Percentiles rank a stretch among this genome's conserved stretches.
These are phyloP conservation scores for Chionis minor DNA, from an alignment of 2,113 vertebrate species.

Conservation along the genomic window DNA sequence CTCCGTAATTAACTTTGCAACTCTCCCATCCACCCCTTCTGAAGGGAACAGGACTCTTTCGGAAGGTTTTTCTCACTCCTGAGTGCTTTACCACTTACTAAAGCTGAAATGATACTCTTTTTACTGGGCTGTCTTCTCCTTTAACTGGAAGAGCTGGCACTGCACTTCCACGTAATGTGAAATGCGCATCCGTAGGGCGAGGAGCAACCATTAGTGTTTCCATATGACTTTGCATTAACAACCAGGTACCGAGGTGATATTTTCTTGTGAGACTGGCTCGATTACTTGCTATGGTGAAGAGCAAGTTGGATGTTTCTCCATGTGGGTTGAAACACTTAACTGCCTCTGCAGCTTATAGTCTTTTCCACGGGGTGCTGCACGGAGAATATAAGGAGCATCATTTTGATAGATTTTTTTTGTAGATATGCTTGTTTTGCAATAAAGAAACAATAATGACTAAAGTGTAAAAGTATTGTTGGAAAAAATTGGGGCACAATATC, in stretches of 20 bases:
- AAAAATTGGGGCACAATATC: rapidly evolving
- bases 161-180: rapidly evolving
- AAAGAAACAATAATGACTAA: background rate
- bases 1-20: rapidly evolving
- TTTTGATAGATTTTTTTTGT: background rate
- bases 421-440: background rate
- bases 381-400: background rate
- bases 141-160: background rate
- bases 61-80: background rate
- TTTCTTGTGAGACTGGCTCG: background rate
- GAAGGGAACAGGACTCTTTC: background rate
- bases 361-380: rapidly evolving
- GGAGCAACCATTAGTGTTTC: rapidly evolving
- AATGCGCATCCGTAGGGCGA: background rate
- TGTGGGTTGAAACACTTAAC: background rate
- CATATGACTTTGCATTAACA: background rate
- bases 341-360: background rate
- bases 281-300: background rate
- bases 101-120: background rate
- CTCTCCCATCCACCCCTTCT: background rate
- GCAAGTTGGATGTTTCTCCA: background rate
- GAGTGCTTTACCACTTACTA: rapidly evolving
- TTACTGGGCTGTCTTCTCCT: background rate
- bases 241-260: rapidly evolving
- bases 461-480: background rate